These are phyloP conservation scores for Cremastinae sp. DNA, from an alignment of 2,888 invertebrate species.

Conservation along the genomic window DNA sequence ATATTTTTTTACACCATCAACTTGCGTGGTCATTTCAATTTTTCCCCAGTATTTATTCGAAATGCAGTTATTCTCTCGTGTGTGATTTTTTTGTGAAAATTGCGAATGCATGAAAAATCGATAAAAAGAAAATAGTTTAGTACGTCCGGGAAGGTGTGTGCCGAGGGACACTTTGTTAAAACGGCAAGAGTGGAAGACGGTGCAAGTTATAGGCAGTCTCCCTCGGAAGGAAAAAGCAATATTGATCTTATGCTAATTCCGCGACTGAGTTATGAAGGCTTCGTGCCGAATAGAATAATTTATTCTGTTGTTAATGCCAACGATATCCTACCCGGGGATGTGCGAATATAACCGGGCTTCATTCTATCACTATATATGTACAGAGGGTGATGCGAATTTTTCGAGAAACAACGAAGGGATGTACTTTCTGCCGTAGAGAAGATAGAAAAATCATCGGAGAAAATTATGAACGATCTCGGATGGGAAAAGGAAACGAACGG, in stretches of 20 bases:
- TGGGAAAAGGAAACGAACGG: not conserved
- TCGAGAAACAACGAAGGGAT: slow-evolving; percentile 1
- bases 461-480: slow-evolving; percentile 17
- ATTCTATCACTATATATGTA: too few species aligned
- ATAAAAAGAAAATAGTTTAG: too few species aligned
- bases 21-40: too few species aligned
- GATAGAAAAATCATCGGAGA: slow-evolving; percentile 29
- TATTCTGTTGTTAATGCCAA: slow-evolving; percentile 73
- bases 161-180: slow-evolving; percentile 2
- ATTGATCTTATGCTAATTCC: slow-evolving; percentile 76
- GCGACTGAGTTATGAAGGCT: slow-evolving; percentile 74
- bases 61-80: too few species aligned
- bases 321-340: slow-evolving; percentile 30
- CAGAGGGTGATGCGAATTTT: slow-evolving; percentile 7
- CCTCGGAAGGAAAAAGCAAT: slow-evolving; percentile 70
- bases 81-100: too few species aligned
- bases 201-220: not conserved
- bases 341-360: too few species aligned
- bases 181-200: not conserved
- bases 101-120: too few species aligned
- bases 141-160: too few species aligned
- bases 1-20: too few species aligned
- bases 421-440: not conserved
- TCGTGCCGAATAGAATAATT: slow-evolving; percentile 75
- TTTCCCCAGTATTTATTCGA: too few species aligned